phyloP scores from a whole-genome alignment of 2,888 invertebrate genomes.

The Pollenia labialis region DNA sequence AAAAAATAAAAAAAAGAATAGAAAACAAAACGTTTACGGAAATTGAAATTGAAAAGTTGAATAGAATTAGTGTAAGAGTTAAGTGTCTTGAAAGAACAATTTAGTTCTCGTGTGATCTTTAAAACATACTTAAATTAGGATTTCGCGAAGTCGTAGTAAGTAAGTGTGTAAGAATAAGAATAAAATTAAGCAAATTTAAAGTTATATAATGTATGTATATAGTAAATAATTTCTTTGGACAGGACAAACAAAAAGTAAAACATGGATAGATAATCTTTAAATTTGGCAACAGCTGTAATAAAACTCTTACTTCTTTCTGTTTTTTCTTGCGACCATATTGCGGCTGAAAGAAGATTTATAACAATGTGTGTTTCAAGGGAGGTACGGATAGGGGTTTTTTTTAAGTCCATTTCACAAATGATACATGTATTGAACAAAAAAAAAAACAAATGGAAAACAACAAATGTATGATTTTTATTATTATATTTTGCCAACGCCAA shows the following conservation, averaged over 20 bases:
- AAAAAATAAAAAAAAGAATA: constrained; percentile 22
- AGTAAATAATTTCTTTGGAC: constrained; percentile 35
- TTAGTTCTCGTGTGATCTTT: background rate
- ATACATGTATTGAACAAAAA: background rate
- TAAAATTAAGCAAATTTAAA: constrained; percentile 19
- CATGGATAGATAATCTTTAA: constrained; percentile 31
- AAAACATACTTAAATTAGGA: background rate
- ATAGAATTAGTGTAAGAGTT: constrained; percentile 5
- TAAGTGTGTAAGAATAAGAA: constrained; percentile 18
- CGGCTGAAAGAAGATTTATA: constrained; percentile 84
- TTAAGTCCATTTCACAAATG: constrained; percentile 46
- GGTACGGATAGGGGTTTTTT: constrained; percentile 29
- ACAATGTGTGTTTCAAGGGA: constrained; percentile 64
- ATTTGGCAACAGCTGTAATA: constrained; percentile 66
- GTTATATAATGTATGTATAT: background rate
- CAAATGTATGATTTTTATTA: constrained; percentile 40
- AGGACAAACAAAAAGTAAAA: constrained; percentile 47
- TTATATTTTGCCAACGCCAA: constrained; percentile 30
- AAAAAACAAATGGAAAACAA: constrained; percentile 22
- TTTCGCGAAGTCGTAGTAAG: constrained; percentile 19
- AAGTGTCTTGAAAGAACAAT: constrained; percentile 20
- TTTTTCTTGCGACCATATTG: constrained; percentile 97
- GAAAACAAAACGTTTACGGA: background rate
- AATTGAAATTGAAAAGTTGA: background rate
- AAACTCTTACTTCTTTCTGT: constrained; percentile 98